phyloP scores from a whole-genome alignment of 30 jellyfish, hydroid and myxozoan species.

The Phacellophora camtschatica region DNA sequence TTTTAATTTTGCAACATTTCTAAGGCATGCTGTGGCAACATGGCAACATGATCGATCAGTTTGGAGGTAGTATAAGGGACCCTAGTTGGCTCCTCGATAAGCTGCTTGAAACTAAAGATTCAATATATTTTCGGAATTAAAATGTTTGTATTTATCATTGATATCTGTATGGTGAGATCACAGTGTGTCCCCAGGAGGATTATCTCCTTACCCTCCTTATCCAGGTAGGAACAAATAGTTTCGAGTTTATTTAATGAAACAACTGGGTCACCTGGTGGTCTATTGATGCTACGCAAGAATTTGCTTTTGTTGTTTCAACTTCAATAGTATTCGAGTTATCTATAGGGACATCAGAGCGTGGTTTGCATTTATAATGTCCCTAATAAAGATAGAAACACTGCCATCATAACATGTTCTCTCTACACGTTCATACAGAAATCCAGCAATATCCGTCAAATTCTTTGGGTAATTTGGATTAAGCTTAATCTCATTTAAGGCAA shows the following conservation, averaged over 20 bases:
- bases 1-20: constrained; percentile 2
- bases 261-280: constrained; percentile 55
- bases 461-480: not conserved
- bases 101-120: not conserved
- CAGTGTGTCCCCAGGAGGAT: constrained; percentile 33
- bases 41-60: constrained; percentile 47
- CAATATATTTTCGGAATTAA: not conserved
- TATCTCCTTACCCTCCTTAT: constrained; percentile 16
- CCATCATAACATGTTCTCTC: constrained; percentile 20
- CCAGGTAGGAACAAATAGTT: not conserved
- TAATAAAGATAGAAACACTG: constrained; percentile 5
- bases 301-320: constrained; percentile 24
- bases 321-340: constrained; percentile 27
- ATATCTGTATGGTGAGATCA: constrained; percentile 17
- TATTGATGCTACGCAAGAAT: not conserved
- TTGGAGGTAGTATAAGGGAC: constrained; percentile 26
- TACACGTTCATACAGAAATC: constrained; percentile 36
- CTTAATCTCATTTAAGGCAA: constrained; percentile 27
- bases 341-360: constrained; percentile 26
- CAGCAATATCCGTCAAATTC: constrained; percentile 24
- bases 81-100: constrained; percentile 30
- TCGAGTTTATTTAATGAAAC: constrained; percentile 11
- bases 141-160: constrained; percentile 26
- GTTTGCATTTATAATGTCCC: constrained; percentile 8
- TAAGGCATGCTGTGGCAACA: constrained; percentile 13